Percentiles rank a stretch among this genome's conserved stretches.
Evolutionary conservation across 1,140 invertebrate species (phyloP).

Genomic region (Phthorimaea operculella): DNA sequence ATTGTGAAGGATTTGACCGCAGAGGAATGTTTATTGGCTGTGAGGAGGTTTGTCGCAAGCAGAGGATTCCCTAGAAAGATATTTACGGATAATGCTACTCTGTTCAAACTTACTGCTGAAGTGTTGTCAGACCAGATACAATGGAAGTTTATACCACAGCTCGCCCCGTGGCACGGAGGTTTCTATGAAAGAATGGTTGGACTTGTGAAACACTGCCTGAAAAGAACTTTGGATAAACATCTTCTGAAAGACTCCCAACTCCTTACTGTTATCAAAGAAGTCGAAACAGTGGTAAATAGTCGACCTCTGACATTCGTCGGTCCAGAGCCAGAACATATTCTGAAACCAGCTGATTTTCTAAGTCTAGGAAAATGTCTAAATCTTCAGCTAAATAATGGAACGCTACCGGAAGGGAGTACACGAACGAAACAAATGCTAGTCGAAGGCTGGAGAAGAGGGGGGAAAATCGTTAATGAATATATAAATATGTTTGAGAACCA

Average conservation of each 20-base stretch:
- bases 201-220: conserved; percentile 10
- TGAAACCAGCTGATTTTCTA: conserved; percentile 10
- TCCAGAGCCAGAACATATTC: conserved; percentile 1
- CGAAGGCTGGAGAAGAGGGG: conserved; percentile 1
- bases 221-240: conserved; percentile 9
- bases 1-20: conserved; percentile 29
- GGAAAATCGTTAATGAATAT: neutral
- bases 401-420: neutral
- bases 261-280: conserved; percentile 7
- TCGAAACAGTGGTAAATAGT: conserved; percentile 9
- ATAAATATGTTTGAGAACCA: conserved; percentile 3
- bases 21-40: conserved; percentile 23
- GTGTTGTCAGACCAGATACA: conserved; percentile 2
- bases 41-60: conserved; percentile 31
- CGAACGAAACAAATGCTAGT: neutral
- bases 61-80: conserved; percentile 39
- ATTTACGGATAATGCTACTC: conserved; percentile 12
- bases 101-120: conserved; percentile 8
- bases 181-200: conserved; percentile 11
- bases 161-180: conserved; percentile 13
- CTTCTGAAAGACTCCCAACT: conserved; percentile 3
- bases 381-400: neutral
- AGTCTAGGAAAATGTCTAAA: conserved; percentile 6
- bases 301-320: conserved; percentile 7
- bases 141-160: conserved; percentile 12